These are phyloP conservation scores for Meghimatium bilineatum DNA, from an alignment of 2,888 invertebrate species.

Conservation along the genomic window DNA sequence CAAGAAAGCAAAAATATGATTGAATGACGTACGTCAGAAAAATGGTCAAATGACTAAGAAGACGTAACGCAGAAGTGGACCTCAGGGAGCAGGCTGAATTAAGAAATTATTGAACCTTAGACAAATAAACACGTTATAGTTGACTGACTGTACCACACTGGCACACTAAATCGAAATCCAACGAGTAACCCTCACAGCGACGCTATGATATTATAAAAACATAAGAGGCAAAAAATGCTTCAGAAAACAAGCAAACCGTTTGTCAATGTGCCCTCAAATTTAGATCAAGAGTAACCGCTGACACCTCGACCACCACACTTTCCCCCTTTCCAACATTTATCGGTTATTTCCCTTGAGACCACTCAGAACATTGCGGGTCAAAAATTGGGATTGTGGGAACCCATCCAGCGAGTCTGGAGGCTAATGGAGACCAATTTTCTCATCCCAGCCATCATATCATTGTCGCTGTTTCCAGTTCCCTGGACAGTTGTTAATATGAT, in stretches of 20 bases:
- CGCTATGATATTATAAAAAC: background rate
- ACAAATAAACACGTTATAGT: too few species aligned
- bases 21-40: too few species aligned
- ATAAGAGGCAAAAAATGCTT: background rate
- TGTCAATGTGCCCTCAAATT: background rate
- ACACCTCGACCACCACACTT: background rate
- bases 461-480: slow-evolving; percentile 2
- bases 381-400: slow-evolving; percentile 1
- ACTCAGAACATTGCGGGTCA: slow-evolving; percentile 7
- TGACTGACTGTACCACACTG: background rate
- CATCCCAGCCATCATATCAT: slow-evolving; percentile 29
- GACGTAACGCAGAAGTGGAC: too few species aligned
- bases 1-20: too few species aligned
- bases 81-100: too few species aligned
- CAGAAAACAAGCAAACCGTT: background rate
- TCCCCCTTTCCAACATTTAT: background rate
- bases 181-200: background rate
- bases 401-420: slow-evolving; percentile 13
- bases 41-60: too few species aligned
- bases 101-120: too few species aligned
- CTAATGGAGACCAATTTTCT: slow-evolving; percentile 38
- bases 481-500: slow-evolving; percentile 37
- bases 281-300: background rate
- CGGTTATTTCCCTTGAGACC: slow-evolving; percentile 29
- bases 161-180: background rate